Conservation (phyloP, 2,888 invertebrate genomes). For the Seira musarum region DNA sequence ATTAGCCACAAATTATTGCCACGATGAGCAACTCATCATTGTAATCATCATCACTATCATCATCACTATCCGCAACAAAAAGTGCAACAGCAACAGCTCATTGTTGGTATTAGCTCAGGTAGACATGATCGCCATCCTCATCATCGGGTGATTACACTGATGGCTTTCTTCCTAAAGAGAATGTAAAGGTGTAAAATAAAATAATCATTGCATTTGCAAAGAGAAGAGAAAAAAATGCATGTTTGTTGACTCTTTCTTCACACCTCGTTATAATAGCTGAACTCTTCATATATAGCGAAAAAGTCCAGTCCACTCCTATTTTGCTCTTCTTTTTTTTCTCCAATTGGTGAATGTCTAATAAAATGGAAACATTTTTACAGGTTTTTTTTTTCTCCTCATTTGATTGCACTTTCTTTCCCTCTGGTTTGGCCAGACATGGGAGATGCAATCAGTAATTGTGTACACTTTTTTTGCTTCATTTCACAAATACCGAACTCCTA, state of each 20-base stretch:
- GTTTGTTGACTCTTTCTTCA: neutral
- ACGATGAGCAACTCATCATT: slow-evolving; percentile 59
- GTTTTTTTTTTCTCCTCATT: neutral
- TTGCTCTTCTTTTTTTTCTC: neutral
- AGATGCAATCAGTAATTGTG: neutral
- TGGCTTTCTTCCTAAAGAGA: neutral
- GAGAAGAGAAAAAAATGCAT: neutral
- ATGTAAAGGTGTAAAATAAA: slow-evolving; percentile 4
- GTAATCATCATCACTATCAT: slow-evolving; percentile 53
- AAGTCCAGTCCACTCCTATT: neutral
- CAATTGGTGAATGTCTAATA: neutral
- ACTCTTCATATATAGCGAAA: no score
- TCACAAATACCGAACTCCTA: no score
- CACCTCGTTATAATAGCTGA: neutral
- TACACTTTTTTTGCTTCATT: no score
- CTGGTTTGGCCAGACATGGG: neutral
- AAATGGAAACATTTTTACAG: neutral
- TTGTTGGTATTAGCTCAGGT: no score
- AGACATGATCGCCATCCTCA: neutral
- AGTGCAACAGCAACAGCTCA: neutral
- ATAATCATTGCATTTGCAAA: neutral
- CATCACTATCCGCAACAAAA: slow-evolving; percentile 5
- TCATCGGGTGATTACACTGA: neutral
- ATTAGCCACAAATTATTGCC: slow-evolving; percentile 60
- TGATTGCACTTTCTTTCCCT: neutral